These are phyloP conservation scores for Caenorhabditis zanzibari DNA, from an alignment of 2,888 invertebrate species.

Conservation along the genomic window DNA sequence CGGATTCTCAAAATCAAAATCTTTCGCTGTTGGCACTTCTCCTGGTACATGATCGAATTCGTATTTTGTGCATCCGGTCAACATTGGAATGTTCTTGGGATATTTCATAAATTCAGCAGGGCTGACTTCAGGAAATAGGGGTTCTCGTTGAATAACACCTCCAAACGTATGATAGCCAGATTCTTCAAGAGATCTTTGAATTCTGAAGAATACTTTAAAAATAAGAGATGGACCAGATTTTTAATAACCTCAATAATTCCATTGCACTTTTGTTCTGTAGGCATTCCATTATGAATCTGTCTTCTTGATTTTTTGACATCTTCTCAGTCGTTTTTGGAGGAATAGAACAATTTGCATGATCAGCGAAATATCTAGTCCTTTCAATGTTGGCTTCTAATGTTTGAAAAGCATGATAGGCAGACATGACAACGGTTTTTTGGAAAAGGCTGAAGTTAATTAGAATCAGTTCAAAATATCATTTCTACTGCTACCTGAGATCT, in stretches of 20 bases:
- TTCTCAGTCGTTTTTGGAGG: too few species aligned
- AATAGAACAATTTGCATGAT: constrained; percentile 19
- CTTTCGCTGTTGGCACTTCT: not conserved
- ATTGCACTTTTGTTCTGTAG: constrained; percentile 32
- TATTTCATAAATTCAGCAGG: constrained; percentile 46
- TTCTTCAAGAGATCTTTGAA: constrained; percentile 61
- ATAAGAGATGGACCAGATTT: not conserved
- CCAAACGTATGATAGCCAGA: constrained; percentile 26
- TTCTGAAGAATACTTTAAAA: constrained; percentile 28
- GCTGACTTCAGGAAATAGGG: constrained; percentile 52
- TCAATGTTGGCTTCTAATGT: not conserved
- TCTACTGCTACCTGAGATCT: constrained; percentile 23
- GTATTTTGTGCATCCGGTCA: constrained; percentile 57
- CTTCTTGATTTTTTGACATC: constrained; percentile 14
- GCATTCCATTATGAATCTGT: constrained; percentile 42
- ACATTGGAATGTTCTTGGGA: constrained; percentile 41
- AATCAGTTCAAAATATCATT: not conserved
- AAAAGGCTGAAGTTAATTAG: constrained; percentile 39
- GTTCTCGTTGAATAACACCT: constrained; percentile 24
- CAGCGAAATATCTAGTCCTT: constrained; percentile 38
- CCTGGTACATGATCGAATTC: constrained; percentile 60
- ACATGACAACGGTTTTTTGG: constrained; percentile 57
- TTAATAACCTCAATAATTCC: constrained; percentile 45
- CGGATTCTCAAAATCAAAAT: constrained; percentile 45
- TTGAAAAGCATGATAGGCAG: constrained; percentile 4